Evolutionary conservation across 2,888 invertebrate genomes (phyloP), one percentile per base, ranked within the genome.

Genomic region (Spisula solida): DNA sequence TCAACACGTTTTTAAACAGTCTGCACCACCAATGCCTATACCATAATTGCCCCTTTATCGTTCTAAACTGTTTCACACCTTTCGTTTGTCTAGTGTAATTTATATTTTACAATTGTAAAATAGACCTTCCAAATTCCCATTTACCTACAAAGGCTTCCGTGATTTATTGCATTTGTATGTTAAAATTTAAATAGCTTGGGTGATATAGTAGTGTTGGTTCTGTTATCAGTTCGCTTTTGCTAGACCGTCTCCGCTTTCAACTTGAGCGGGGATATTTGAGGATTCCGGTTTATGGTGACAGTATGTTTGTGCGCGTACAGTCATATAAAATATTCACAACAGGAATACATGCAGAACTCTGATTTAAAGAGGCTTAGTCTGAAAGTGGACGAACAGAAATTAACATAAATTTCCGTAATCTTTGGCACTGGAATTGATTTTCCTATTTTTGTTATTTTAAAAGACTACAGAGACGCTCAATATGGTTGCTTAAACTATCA

Each of bases 161-260:
- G 92, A 92, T 92, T 92, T 92, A 92, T 83, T 66, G 47, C 82
- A 81, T 75, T 85, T 56, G 81, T 90, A 82, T 90, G 88, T 90
- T 90, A 80, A 90, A 90, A 88, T 87, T 88, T 88, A 85, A 90
- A 90, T 82, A 82, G 87, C 66, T 66, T 0, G 16, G 25, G 60
- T 90, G 90, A 90, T 90, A 81, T 90, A 90, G 78, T 90, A 88
- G 25, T 48, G 79, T 83, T 78, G 75, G n/a, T 55, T 56, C 79
- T 55, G 85, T 41, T 79, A 85, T 85, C 83, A 83, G 75, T 51
- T 41, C 2, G 31, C 31, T 18, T 75, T 75, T 47, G 66, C 75
- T 48, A 8, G 31, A 75, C n/a, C 75, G 29, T 70, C 83, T 83
- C 83, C 75, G 47, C 70, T 83, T 83, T 75, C 83, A 66, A 47